These are phyloP conservation scores for fruit fly (Drosophila melanogaster) DNA, from an alignment of 1,140 invertebrate genomes.

Conservation along the genomic window DNA sequence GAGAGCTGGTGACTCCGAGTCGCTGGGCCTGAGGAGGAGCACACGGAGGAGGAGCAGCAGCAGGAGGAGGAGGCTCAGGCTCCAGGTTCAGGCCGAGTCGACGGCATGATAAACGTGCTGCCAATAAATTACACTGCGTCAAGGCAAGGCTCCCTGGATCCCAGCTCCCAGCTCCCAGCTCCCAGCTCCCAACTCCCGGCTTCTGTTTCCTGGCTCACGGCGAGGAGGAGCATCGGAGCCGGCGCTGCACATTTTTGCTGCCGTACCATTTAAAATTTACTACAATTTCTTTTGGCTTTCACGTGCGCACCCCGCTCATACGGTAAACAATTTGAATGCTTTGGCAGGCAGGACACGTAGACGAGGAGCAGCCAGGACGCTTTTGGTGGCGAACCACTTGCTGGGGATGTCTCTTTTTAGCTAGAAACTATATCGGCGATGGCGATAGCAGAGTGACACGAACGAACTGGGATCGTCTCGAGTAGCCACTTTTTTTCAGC, in stretches of 20 bases:
- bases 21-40: constrained; percentile 12
- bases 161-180: constrained; percentile 16
- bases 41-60: not conserved
- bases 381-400: constrained; percentile 15
- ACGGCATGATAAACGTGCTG: constrained; percentile 82
- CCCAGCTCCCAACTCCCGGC: constrained; percentile 14
- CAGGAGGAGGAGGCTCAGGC: constrained; percentile 7
- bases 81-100: constrained; percentile 47
- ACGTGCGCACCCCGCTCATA: constrained; percentile 73
- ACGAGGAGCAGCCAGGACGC: constrained; percentile 29
- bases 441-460: constrained; percentile 40
- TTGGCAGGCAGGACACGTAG: constrained; percentile 76
- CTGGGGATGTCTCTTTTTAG: constrained; percentile 34
- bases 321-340: constrained; percentile 83
- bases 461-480: not conserved
- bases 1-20: constrained; percentile 39
- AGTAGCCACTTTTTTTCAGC: not conserved
- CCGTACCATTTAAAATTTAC: constrained; percentile 81
- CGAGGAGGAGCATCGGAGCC: constrained; percentile 17
- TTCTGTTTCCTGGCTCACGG: constrained; percentile 11
- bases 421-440: constrained; percentile 23
- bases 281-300: constrained; percentile 81
- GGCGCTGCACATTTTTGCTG: constrained; percentile 75
- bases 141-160: constrained; percentile 52
- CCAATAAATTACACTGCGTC: constrained; percentile 83